Conservation (phyloP, 2,113 vertebrate species). For the Condylura cristata region DNA sequence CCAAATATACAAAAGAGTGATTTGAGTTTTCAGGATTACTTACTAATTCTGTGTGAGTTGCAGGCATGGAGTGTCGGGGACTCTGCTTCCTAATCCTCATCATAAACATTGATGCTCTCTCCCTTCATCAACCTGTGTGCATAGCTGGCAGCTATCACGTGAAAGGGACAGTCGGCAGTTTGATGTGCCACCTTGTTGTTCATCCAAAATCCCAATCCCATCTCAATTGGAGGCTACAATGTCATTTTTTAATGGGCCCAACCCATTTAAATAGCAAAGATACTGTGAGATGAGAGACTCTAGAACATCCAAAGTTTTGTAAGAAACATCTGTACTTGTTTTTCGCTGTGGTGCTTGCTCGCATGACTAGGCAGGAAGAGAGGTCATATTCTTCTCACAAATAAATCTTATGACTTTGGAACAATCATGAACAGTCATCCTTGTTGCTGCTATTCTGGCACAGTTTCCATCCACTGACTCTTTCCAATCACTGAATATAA, state of each 20-base stretch:
- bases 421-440: accelerated
- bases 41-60: not conserved
- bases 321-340: not conserved
- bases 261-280: not conserved
- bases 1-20: not conserved
- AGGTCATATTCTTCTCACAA: not conserved
- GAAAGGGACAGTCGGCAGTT: not conserved
- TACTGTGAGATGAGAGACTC: not conserved
- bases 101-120: not conserved
- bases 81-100: not conserved
- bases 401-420: accelerated
- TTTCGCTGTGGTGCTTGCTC: not conserved
- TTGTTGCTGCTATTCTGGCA: not conserved
- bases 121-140: not conserved
- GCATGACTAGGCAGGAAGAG: not conserved
- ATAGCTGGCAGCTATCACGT: accelerated
- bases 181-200: too few species aligned
- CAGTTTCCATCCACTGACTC: not conserved
- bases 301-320: not conserved
- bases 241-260: too few species aligned
- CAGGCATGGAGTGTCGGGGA: not conserved
- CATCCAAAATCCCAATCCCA: not conserved
- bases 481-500: not conserved
- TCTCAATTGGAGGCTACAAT: not conserved
- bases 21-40: not conserved